Evolutionary conservation across 2,888 invertebrate species (phyloP), one percentile per base, ranked within the genome.

Genomic region (Tanypteryx hageni): DNA sequence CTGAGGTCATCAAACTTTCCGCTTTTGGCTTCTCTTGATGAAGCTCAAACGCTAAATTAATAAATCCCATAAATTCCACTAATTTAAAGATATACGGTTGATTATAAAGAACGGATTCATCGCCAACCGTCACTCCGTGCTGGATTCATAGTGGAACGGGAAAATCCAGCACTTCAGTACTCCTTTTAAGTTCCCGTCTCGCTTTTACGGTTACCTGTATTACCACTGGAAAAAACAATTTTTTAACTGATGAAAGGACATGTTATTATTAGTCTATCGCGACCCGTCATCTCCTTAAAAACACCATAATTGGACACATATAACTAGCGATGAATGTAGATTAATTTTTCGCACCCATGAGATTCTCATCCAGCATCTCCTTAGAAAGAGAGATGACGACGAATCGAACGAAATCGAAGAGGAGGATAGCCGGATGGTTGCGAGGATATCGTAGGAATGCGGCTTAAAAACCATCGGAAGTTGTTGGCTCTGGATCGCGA

Each of bases 71-170:
- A 10, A 27, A 76, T 27, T 22, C 76, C 22, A 13, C 22, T 22
- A 76, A 27, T 27, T 27, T 22, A 76, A 76, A 76, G 76, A 76
- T 76, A 76, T 76, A 27, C 27, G 22, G 27, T 76, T 76, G 22
- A 76, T 76, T 76, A 76, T 76, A 76, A 76, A 76, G 76, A 76
- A 76, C 76, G 22, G 22, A 76, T 76, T 76, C 76, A 76, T 13
- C 76, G 76, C 76, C 27, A 76, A 27, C 22, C 76, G 27, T 0
- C 0, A 27, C 76, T 76, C 27, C 76, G 27, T 22, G 76, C 27
- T 27, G 27, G 27, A 27, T 27, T 76, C 22, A 76, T 76, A 76
- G 22, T 27, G 76, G 76, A 76, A 76, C 76, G 22, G 11, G 22
- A 27, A 27, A 76, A 76, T 27, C 27, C 27, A 76, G 76, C 76